Percentiles rank a stretch among this genome's conserved stretches.
These are phyloP conservation scores for Diplodus puntazzo DNA, from an alignment of 2,797 vertebrate genomes.

Conservation along the genomic window DNA sequence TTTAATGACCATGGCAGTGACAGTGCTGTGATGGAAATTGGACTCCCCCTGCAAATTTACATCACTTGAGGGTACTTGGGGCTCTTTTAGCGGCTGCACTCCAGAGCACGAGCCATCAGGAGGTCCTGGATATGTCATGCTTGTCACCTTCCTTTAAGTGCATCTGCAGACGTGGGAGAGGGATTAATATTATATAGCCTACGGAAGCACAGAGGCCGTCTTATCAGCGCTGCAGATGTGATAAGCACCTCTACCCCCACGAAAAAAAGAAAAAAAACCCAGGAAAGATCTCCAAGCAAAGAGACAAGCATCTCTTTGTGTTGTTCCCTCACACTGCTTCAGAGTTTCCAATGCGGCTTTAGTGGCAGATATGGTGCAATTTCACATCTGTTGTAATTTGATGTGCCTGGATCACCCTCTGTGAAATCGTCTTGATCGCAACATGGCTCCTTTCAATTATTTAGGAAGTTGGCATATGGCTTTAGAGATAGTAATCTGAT, in stretches of 20 bases:
- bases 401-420: slow-evolving; percentile 80
- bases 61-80: slow-evolving; percentile 87
- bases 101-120: slow-evolving; percentile 86
- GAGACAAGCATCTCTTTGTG: slow-evolving; percentile 84
- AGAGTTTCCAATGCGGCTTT: slow-evolving; percentile 77
- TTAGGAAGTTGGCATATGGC: slow-evolving; percentile 81
- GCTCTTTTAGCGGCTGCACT: slow-evolving; percentile 85
- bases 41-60: slow-evolving; percentile 86
- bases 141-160: slow-evolving; percentile 90
- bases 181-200: slow-evolving; percentile 90
- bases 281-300: slow-evolving; percentile 78
- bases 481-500: slow-evolving; percentile 79
- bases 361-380: slow-evolving; percentile 79
- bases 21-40: slow-evolving; percentile 86
- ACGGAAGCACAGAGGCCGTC: slow-evolving; percentile 82
- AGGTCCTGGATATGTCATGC: slow-evolving; percentile 90
- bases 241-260: slow-evolving; percentile 82
- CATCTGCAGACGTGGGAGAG: slow-evolving; percentile 85
- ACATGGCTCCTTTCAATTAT: slow-evolving; percentile 82
- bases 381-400: slow-evolving; percentile 86
- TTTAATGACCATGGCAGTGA: slow-evolving; percentile 87
- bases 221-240: slow-evolving; percentile 84
- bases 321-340: slow-evolving; percentile 69
- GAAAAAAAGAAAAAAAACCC: slow-evolving; percentile 66
- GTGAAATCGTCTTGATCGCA: slow-evolving; percentile 84